Evolutionary conservation across 2,797 vertebrate genomes (phyloP).

Genomic region (Eulemur rubriventer): DNA sequence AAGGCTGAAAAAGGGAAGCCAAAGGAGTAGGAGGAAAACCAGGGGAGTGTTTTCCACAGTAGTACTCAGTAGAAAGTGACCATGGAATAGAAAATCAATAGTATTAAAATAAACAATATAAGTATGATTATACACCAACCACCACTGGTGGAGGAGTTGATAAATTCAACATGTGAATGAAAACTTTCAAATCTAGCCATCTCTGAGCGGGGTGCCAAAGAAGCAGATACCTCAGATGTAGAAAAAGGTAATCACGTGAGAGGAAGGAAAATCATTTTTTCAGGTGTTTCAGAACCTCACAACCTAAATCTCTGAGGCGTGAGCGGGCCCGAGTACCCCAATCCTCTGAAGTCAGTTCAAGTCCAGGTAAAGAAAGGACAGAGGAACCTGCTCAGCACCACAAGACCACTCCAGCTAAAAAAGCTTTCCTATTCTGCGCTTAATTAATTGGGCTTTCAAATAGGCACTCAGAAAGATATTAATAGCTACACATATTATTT

Average conservation of each 20-base stretch:
- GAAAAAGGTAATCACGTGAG: not conserved
- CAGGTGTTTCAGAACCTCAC: not conserved
- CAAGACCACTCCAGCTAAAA: not conserved
- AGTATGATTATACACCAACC: not conserved
- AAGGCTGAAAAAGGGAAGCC: too few relatives aligned
- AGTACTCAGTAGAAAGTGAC: not conserved
- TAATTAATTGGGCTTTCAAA: not conserved
- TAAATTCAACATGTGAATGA: not conserved
- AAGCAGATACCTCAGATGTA: not conserved
- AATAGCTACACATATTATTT: not conserved
- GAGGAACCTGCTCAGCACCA: not conserved
- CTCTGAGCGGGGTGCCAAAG: not conserved
- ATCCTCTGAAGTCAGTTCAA: not conserved
- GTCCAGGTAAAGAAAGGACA: not conserved
- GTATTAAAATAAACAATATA: not conserved
- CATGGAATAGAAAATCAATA: not conserved
- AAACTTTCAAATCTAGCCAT: not conserved
- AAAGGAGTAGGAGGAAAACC: not conserved
- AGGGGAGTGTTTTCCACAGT: not conserved
- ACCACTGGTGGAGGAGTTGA: not conserved
- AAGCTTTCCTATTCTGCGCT: not conserved
- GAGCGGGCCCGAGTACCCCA: not conserved
- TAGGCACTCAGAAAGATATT: not conserved
- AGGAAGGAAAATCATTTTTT: not conserved
- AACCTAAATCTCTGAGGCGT: not conserved